Conservation (phyloP, 2,797 vertebrate species). For the Hapalemur alaotrensis region DNA sequence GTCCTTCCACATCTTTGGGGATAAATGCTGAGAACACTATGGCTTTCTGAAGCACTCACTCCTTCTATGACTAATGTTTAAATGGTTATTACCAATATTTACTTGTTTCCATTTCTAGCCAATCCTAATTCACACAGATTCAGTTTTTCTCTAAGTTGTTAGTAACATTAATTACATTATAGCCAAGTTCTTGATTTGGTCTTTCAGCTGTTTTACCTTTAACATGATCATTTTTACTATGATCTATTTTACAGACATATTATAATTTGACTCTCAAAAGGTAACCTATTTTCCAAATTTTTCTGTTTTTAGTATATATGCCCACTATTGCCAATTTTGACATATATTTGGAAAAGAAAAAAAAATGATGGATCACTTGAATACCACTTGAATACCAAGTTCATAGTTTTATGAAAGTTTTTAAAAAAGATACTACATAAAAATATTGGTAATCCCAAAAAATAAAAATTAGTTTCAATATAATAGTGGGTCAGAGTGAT, state of each 20-base stretch:
- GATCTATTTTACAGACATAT: background rate
- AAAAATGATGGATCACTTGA: background rate
- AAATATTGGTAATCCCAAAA: background rate
- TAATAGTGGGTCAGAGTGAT: slow-evolving; percentile 7
- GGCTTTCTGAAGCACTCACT: background rate
- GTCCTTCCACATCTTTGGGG: background rate
- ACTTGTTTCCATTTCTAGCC: background rate
- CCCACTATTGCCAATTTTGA: background rate
- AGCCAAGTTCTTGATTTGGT: background rate
- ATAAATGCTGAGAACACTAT: background rate
- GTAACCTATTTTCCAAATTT: background rate
- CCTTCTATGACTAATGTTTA: background rate
- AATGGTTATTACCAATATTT: background rate
- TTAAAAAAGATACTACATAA: background rate
- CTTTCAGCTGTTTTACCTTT: background rate
- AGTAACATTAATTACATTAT: background rate
- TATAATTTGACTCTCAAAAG: background rate
- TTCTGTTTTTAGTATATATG: background rate
- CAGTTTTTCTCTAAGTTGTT: background rate
- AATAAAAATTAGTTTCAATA: slow-evolving; percentile 31
- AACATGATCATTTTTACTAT: background rate
- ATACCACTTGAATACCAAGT: background rate
- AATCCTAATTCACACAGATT: background rate
- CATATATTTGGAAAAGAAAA: background rate
- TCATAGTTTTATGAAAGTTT: background rate